phyloP scores from a whole-genome alignment of 2,113 vertebrate genomes.

The Centrocercus urophasianus region DNA sequence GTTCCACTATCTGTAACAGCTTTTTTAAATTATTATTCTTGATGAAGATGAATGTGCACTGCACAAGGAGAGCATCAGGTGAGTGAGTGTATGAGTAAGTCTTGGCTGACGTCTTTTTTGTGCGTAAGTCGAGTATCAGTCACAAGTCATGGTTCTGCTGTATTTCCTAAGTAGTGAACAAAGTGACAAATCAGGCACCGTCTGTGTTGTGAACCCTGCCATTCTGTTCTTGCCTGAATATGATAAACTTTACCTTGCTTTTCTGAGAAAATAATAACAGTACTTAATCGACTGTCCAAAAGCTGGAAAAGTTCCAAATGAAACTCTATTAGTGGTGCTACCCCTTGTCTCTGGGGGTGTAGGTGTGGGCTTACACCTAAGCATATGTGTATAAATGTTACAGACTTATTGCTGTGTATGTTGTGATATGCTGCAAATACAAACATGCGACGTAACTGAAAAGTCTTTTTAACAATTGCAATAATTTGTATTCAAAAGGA shows the following conservation, averaged over 20 bases:
- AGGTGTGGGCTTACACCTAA: constrained; percentile 64
- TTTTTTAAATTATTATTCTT: neutral
- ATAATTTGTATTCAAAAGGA: neutral
- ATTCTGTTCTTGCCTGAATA: constrained; percentile 40
- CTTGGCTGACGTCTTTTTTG: neutral
- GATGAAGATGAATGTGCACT: neutral
- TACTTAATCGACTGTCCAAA: constrained; percentile 31
- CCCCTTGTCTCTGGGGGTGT: constrained; percentile 48
- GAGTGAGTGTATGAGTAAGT: neutral
- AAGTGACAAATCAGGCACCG: constrained; percentile 64
- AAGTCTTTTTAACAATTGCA: neutral
- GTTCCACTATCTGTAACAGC: neutral
- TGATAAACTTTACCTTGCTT: constrained; percentile 42
- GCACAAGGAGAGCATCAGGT: neutral
- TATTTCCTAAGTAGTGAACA: constrained; percentile 46
- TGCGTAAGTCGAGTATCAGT: constrained; percentile 32
- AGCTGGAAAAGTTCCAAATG: constrained; percentile 56
- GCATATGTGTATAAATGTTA: constrained; percentile 54
- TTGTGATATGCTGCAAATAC: neutral
- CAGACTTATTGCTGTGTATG: constrained; percentile 28
- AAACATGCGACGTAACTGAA: neutral
- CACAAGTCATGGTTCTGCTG: constrained; percentile 46
- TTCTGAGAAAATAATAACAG: constrained; percentile 37
- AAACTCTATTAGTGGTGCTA: constrained; percentile 38
- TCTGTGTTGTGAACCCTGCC: constrained; percentile 61